Evolutionary conservation across 2,797 vertebrate genomes (phyloP), one percentile per base, ranked within the genome.

Genomic region (Scleropages formosus): DNA sequence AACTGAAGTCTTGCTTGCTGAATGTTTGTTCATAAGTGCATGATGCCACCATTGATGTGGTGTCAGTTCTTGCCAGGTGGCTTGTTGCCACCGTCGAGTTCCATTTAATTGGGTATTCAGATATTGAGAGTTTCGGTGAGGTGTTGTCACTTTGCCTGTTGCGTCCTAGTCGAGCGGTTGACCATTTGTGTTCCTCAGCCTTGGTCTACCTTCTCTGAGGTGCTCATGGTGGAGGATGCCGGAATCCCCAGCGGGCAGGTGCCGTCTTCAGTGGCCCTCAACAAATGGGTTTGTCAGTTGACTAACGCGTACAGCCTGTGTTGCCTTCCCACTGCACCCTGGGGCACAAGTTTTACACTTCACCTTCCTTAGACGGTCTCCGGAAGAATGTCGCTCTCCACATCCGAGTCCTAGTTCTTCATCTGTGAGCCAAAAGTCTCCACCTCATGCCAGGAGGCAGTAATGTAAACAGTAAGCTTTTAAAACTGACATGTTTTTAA

Each of bases 391-490:
- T 81, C 58, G 75, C 24, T 70, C 62, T 74, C 67, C 85, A 85
- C 79, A 78, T 84, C 79, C 74, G 85, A 0, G 76, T 89, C 83
- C 82, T 68, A 3, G 53, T 53, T 80, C 78, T 73, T 79, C 82
- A 81, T 78, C 79, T 63, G 82, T 74, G 77, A 78, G 80, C 73
- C 82, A 84, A 83, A 85, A 79, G 76, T 83, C 83, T 89, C 88
- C 83, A 88, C 84, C 82, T 53, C 49, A 16, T 18, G 81, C 84
- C 86, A 90, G 11, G 62, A 72, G 20, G 15, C 8, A 59, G 75
- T 80, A 85, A 84, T 80, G 80, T 88, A 86, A 90, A 90, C 86
- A 90, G 77, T 82, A 89, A 79, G 82, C 81, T 78, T 81, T 67
- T 8, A n/a, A 7, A 4, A 10, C 66, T 66, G 63, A 6, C 63